Conservation (phyloP, 2,797 vertebrate species). For the Linurgus olivaceus region DNA sequence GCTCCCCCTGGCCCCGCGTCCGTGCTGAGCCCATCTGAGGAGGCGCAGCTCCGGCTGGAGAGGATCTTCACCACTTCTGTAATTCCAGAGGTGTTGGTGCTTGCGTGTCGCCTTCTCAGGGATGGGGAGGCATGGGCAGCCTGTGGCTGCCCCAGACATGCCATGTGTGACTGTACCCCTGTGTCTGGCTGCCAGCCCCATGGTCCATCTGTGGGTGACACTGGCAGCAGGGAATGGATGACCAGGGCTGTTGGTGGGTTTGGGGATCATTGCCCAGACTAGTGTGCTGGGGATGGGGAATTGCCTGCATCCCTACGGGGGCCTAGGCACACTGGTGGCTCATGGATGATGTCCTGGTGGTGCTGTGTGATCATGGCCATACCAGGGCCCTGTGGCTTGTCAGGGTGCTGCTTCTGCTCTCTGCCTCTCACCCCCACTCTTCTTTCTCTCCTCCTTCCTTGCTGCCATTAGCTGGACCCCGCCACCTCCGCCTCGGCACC, state of each 20-base stretch:
- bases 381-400: neutral
- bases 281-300: rapidly evolving
- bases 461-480: conserved; percentile 83
- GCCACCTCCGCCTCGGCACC: conserved; percentile 71
- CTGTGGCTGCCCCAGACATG: rapidly evolving
- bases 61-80: conserved; percentile 91
- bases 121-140: rapidly evolving
- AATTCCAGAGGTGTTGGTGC: conserved; percentile 66
- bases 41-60: conserved; percentile 88
- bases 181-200: rapidly evolving
- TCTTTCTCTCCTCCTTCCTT: conserved; percentile 73
- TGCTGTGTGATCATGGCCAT: rapidly evolving
- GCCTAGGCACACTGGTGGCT: neutral
- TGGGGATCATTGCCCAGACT: neutral
- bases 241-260: neutral
- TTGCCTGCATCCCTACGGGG: rapidly evolving
- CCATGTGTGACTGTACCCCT: neutral
- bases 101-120: neutral
- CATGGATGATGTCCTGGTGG: neutral
- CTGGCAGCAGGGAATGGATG: neutral
- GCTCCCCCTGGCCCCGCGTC: conserved; percentile 63
- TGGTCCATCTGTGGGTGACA: neutral
- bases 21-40: conserved; percentile 81
- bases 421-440: conserved; percentile 9
- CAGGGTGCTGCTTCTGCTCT: neutral